A percentile compares a stretch with the other conserved stretches of the same genome.
phyloP scores from a whole-genome alignment of 2,888 invertebrate species.

The Harpalus rufipes region DNA sequence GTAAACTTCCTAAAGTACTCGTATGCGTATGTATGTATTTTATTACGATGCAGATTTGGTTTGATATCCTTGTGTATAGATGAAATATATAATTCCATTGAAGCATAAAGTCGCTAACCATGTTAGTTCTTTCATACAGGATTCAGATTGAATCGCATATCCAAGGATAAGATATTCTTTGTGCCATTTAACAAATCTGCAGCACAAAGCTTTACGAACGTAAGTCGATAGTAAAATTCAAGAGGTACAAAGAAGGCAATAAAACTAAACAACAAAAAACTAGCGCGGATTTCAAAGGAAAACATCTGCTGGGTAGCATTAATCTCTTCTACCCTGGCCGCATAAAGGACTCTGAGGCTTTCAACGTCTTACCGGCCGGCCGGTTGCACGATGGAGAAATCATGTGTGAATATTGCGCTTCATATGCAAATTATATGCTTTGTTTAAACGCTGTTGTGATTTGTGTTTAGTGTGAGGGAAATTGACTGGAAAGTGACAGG shows the following conservation, averaged over 20 bases:
- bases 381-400: neutral
- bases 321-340: constrained; percentile 28
- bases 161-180: constrained; percentile 24
- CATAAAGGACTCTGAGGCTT: neutral
- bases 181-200: constrained; percentile 37
- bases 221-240: constrained; percentile 41
- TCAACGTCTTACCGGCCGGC: neutral
- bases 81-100: neutral
- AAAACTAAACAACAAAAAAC: constrained; percentile 55
- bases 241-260: constrained; percentile 41
- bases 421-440: neutral
- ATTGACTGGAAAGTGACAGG: neutral
- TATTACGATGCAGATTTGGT: too few species aligned
- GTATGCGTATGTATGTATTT: too few species aligned
- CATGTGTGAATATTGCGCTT: constrained; percentile 5
- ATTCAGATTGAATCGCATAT: constrained; percentile 21
- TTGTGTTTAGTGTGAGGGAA: neutral
- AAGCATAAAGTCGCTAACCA: neutral
- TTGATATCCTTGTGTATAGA: neutral
- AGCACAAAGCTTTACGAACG: constrained; percentile 24
- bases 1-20: too few species aligned
- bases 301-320: constrained; percentile 54
- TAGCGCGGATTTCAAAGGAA: constrained; percentile 54
- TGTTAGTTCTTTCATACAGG: neutral
- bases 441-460: neutral